Evolutionary conservation across 2,113 vertebrate species (phyloP), one percentile per base, ranked within the genome.

Genomic region (Salvator merianae): DNA sequence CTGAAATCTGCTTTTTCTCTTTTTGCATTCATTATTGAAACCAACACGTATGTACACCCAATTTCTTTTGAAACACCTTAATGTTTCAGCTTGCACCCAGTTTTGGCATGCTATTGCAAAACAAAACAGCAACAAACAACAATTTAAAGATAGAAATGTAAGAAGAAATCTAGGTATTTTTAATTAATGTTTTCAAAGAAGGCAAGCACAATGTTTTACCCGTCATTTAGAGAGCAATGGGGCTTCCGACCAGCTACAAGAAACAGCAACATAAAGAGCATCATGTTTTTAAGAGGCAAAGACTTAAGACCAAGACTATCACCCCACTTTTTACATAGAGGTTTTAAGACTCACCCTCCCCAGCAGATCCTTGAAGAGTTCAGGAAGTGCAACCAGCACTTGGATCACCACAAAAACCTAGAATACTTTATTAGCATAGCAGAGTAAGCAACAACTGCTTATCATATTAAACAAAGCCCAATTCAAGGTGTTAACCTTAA

Each of bases 1-100:
- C 34, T 70, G 75, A 84, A 82, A 43, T 79, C 84, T 79, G 82
- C 36, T 87, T 83, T 86, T 50, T 83, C 75, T 70, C 43, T n/a
- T 12, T 38, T 73, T 65, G 73, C 68, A 53, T 72, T 72, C 69
- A 53, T 20, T 83, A 40, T 32, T 78, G 55, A 66, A 55, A 26
- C 73, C 43, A 73, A 22, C 16, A 47, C 5, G 50, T 4, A 9
- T 62, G 38, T 16, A 47, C 40, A 47, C 16, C 55, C 40, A 30
- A 13, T 20, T 65, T 38, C 78, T 81, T 69, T 83, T 73, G 53
- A 71, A 47, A 43, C 66, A 43, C 66, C 24, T 69, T 86, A 76
- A 71, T 76, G 77, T 90, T 90, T 50, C 62, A 77, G 40, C 36
- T 81, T 84, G 28, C 32, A 36, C 32, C 43, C 9, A 5, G n/a